These are phyloP conservation scores for Pseudopleuronectes americanus DNA, from an alignment of 2,797 vertebrate genomes.

Conservation along the genomic window DNA sequence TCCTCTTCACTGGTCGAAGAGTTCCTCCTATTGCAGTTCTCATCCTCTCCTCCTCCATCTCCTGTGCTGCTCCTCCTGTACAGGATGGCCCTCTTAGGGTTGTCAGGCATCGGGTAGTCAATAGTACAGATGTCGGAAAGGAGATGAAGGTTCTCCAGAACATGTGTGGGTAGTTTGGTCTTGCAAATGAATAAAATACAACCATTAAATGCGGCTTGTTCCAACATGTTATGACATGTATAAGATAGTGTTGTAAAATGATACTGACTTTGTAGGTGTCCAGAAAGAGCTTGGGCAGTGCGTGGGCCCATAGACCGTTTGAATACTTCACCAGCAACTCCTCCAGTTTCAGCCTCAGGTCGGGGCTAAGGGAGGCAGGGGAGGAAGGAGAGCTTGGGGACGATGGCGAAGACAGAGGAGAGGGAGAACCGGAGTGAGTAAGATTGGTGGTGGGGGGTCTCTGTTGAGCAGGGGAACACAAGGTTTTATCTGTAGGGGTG, in stretches of 20 bases:
- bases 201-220: background rate
- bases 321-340: conserved; percentile 91
- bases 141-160: conserved; percentile 87
- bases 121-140: conserved; percentile 91
- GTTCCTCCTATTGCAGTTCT: conserved; percentile 76
- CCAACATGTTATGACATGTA: background rate
- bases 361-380: conserved; percentile 71
- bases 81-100: conserved; percentile 92
- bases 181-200: conserved; percentile 61
- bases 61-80: conserved; percentile 83
- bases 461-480: conserved; percentile 38
- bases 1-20: conserved; percentile 64
- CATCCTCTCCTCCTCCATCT: conserved; percentile 72
- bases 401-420: conserved; percentile 53
- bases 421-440: conserved; percentile 47
- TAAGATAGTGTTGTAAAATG: background rate
- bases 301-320: conserved; percentile 93
- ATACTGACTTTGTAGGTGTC: conserved; percentile 86
- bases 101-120: conserved; percentile 90
- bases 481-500: conserved; percentile 41
- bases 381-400: conserved; percentile 66
- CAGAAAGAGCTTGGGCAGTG: conserved; percentile 93
- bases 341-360: conserved; percentile 88
- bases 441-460: conserved; percentile 50
- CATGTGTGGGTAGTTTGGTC: conserved; percentile 87